Base-by-base conservation (phyloP, 2,113 vertebrate genomes). In the Turdus rufiventris region DNA sequence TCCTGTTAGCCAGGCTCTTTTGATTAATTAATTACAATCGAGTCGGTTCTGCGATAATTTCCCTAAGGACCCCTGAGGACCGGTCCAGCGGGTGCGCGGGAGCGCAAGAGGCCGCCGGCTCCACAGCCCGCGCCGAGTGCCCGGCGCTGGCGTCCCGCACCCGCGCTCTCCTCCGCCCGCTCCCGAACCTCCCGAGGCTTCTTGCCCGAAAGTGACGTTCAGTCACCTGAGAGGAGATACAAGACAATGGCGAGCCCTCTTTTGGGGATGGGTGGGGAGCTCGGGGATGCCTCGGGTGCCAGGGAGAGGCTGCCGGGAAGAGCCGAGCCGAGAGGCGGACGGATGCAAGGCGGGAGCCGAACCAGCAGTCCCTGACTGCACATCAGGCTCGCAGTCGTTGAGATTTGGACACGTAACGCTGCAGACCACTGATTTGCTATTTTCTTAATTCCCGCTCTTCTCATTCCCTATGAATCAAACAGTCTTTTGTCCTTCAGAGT, bases 401-500 rank as follows among this genome's bases (percentile, higher is more conserved):
- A 65, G 96, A 92, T 96, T 97, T 91, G 96, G 96, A 95, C 97
- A 95, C 85, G 81, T 95, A 97, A 90, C 80, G 88, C 94, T 91
- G 92, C 96, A 95, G 96, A 96, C 96, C 96, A 93, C 95, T 96
- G 94, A 96, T 97, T 96, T 96, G 96, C 94, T 95, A 57, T 87
- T 96, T 98, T 98, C 97, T 97, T 97, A 97, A 97, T 97, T 97
- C 97, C 94, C 38, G 86, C 96, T 97, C 97, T 96, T 97, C 97
- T 96, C 89, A 36, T 96, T 95, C 94, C 90, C 88, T 90, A 73
- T 90, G 95, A 96, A 95, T 96, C 93, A 95, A 96, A 96, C 74
- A 88, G 75, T 85, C 97, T 96, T 98, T 98, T 98, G 97, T 98
- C 98, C 98, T 97, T 97, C 96, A 77, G 97, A 97, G 97, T 98